A percentile compares a stretch with the other conserved stretches of the same genome.
Conservation (phyloP, 2,113 vertebrate species). For the Sapajus apella region DNA sequence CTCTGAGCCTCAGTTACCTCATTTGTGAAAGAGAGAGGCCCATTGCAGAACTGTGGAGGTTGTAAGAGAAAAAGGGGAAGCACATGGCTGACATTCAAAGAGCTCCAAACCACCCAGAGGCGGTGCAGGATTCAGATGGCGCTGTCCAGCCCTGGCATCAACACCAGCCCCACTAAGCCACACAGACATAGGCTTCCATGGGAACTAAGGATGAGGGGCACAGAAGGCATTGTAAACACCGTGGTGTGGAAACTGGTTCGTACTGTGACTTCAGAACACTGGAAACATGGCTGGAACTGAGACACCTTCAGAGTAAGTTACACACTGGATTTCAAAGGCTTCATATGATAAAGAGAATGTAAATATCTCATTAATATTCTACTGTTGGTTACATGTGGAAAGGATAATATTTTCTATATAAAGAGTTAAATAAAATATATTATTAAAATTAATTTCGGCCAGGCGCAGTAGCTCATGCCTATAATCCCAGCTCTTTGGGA, state of each 20-base stretch:
- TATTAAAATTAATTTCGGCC: neutral
- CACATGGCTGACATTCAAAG: neutral
- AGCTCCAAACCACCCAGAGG: too few species aligned
- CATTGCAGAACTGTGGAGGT: too few species aligned
- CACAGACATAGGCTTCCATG: neutral
- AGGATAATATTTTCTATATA: neutral
- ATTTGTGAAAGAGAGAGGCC: neutral
- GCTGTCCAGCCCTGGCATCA: accelerated
- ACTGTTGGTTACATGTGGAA: neutral
- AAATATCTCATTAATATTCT: neutral
- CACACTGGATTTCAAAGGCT: neutral
- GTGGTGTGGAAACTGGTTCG: accelerated
- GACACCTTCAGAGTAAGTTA: neutral
- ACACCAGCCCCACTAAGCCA: neutral
- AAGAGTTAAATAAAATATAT: neutral
- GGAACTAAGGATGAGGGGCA: neutral
- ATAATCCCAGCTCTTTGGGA: too few species aligned
- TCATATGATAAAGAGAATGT: accelerated
- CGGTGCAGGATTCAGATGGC: neutral
- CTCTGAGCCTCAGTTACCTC: neutral
- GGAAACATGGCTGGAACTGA: accelerated
- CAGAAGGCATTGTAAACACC: accelerated
- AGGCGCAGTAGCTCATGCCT: too few species aligned
- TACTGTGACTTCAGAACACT: neutral
- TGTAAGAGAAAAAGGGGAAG: neutral